phyloP scores from a whole-genome alignment of 2,888 invertebrate species.

The Lithophane socia region DNA sequence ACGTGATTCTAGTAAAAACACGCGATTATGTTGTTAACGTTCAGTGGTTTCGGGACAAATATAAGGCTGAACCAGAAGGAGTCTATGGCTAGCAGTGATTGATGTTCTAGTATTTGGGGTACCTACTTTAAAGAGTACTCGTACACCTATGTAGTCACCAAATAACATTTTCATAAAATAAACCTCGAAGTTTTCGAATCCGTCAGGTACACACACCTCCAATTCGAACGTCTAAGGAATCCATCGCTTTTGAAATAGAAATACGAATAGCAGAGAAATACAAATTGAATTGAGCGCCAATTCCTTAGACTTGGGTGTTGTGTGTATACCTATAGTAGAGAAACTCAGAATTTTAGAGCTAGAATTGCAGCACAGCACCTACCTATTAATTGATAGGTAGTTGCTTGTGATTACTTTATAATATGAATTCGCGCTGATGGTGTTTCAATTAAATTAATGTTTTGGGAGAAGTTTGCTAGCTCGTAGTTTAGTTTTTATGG shows the following conservation, averaged over 20 bases:
- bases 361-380: not conserved
- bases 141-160: too few species aligned
- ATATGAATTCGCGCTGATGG: not conserved
- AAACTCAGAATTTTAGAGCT: conserved; percentile 20
- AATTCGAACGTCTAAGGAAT: conserved; percentile 50
- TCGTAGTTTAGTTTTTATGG: conserved; percentile 1
- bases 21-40: not conserved
- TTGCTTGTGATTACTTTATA: conserved; percentile 9
- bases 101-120: not conserved
- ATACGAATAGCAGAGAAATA: conserved; percentile 54
- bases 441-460: conserved; percentile 22
- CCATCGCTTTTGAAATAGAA: conserved; percentile 55
- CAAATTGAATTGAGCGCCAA: conserved; percentile 55
- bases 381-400: conserved; percentile 6
- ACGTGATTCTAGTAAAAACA: not conserved
- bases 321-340: conserved; percentile 9
- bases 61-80: not conserved
- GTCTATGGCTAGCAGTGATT: not conserved
- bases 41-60: not conserved
- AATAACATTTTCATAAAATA: conserved; percentile 26
- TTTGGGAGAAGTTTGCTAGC: not conserved
- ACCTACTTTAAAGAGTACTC: not conserved
- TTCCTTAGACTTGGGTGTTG: conserved; percentile 23
- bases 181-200: conserved; percentile 20
- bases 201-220: conserved; percentile 36